Base-by-base conservation (phyloP, 1,140 invertebrate genomes). In the Matsumurasca onukii region DNA sequence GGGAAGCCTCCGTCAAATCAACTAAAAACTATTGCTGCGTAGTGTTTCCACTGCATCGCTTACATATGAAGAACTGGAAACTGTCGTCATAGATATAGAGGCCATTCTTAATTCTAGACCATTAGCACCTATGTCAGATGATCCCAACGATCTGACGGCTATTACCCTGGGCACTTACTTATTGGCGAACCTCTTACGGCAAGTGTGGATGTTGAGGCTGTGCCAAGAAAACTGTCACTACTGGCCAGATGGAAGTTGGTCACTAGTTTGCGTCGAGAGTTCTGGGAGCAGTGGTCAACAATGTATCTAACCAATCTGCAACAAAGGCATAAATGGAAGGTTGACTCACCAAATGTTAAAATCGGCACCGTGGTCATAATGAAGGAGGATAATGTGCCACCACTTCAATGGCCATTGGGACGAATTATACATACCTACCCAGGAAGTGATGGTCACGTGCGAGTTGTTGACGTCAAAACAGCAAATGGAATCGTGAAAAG, bases 81-180 rank as follows among this genome's bases (percentile, higher is more conserved):
- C 39, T 45, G 9, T 9, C 9, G 9, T 45, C 39, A n/a, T n/a
- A 9, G n/a, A 45, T 12, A 45, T 45, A 45, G 39, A 45, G 39
- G 39, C 39, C n/a, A n/a, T 45, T 45, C 39, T 45, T n/a, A 45
- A 45, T 45, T 45, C 39, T n/a, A 9, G 39, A n/a, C 39, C 39
- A 12, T 45, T 45, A 45, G 9, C 9, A 12, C 39, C 39, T 9
- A 9, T 45, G n/a, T n/a, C 39, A 12, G 9, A 45, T 45, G 9
- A 9, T n/a, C 39, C n/a, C 9, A 45, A 45, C 9, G n/a, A 45
- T 12, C 39, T 45, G 39, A 45, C 9, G 9, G n/a, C 39, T 45
- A 12, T 9, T 45, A 9, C 9, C 39, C 39, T 12, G 39, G 39
- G n/a, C 39, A 45, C 39, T 45, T 45, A 9, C n/a, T 45, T 12